Evolutionary conservation across 2,888 invertebrate species (phyloP).

Genomic region (Girardia tigrina): DNA sequence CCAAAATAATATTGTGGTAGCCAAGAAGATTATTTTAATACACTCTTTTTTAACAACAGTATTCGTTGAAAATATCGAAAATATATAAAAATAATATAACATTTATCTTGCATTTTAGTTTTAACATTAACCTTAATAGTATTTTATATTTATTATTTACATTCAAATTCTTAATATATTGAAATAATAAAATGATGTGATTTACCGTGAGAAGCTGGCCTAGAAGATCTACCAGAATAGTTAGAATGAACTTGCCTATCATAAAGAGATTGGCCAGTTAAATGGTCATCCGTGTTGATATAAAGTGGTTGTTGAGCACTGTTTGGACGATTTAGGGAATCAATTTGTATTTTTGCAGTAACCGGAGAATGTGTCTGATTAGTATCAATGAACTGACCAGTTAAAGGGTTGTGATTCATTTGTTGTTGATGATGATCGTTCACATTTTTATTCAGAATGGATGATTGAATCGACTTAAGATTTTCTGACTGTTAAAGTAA

Average conservation of each 20-base stretch:
- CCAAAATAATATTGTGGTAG: no score
- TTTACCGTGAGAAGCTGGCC: neutral
- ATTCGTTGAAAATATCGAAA: no score
- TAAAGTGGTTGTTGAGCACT: slow-evolving; percentile 23
- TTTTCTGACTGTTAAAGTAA: neutral
- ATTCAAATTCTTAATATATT: no score
- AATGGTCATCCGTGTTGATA: neutral
- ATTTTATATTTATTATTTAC: no score
- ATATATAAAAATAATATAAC: no score
- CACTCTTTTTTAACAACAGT: no score
- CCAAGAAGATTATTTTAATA: no score
- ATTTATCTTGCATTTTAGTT: no score
- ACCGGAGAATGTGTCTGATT: slow-evolving; percentile 4
- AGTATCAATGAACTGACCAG: neutral
- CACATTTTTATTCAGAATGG: neutral
- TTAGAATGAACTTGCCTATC: slow-evolving; percentile 14
- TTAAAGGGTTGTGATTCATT: neutral
- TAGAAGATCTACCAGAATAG: neutral
- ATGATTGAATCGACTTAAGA: neutral
- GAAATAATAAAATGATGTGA: neutral
- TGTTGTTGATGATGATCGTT: neutral
- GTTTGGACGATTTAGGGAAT: neutral
- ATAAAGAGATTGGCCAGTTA: neutral
- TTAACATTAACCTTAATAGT: no score
- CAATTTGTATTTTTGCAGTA: neutral